phyloP scores from a whole-genome alignment of 64 coral and sea anemone species.

The Acropora yongei region DNA sequence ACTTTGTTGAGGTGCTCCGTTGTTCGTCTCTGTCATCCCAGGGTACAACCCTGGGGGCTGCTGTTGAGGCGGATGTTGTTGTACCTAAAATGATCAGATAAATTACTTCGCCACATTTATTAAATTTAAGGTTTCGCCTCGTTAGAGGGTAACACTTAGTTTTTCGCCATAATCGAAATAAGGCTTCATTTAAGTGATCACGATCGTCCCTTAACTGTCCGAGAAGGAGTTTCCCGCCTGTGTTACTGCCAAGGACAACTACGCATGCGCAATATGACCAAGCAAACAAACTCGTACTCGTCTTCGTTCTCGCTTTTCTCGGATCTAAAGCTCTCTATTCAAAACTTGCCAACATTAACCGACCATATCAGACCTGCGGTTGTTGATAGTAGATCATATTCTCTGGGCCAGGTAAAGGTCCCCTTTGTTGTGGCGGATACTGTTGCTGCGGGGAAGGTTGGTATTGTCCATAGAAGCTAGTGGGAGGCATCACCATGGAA shows the following conservation, averaged over 20 bases:
- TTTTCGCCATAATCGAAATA: no score
- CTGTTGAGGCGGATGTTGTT: slow-evolving; percentile 55
- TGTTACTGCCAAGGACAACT: no score
- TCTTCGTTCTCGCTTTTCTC: no score
- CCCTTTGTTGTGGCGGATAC: background rate
- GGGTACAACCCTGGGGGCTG: slow-evolving; percentile 39
- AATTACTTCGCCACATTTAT: background rate
- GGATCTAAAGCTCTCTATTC: no score
- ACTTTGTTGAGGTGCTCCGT: background rate
- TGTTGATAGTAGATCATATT: slow-evolving; percentile 19
- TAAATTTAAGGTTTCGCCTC: no score
- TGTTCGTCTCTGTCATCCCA: slow-evolving; percentile 3
- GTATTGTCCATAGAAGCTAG: slow-evolving; percentile 5
- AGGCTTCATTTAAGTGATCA: no score
- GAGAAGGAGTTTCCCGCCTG: no score
- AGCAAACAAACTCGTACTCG: no score
- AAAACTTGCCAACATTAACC: background rate
- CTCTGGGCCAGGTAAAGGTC: background rate
- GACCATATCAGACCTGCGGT: background rate
- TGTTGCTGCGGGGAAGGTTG: background rate
- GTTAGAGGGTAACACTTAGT: no score
- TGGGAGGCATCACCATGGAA: background rate
- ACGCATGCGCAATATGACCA: no score
- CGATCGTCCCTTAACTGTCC: no score
- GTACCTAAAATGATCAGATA: background rate